Conservation (phyloP, 2,888 invertebrate genomes). For the Pseudolycoriella hygida region DNA sequence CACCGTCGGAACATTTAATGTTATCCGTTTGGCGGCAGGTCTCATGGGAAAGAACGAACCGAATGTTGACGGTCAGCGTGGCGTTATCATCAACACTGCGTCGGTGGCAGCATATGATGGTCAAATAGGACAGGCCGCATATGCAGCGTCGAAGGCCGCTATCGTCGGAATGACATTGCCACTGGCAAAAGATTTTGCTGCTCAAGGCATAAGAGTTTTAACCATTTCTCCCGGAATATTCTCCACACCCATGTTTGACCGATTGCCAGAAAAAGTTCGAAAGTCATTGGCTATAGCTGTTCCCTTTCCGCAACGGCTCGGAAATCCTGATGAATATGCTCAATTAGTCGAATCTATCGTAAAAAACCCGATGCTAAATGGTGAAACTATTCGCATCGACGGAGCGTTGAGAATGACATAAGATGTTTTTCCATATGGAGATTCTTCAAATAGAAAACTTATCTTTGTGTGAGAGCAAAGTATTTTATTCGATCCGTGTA, state of each 20-base stretch:
- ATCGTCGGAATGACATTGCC: constrained; percentile 92
- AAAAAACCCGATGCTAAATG: constrained; percentile 81
- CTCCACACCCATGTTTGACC: constrained; percentile 67
- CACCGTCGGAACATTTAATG: constrained; percentile 84
- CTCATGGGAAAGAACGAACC: constrained; percentile 71
- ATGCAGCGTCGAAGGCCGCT: constrained; percentile 84
- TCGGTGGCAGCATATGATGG: constrained; percentile 93
- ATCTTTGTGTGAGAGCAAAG: too few relatives aligned
- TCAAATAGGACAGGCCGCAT: constrained; percentile 88
- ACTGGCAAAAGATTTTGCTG: constrained; percentile 75
- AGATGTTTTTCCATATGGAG: not conserved
- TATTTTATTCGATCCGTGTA: too few relatives aligned
- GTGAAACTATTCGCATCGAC: constrained; percentile 76
- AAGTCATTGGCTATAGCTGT: constrained; percentile 59
- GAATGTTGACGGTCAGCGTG: constrained; percentile 68
- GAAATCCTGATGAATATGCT: constrained; percentile 75
- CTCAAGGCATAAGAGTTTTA: constrained; percentile 61
- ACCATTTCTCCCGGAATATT: constrained; percentile 72
- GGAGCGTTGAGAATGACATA: constrained; percentile 18
- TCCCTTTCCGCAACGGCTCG: constrained; percentile 72
- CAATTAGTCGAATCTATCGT: constrained; percentile 67
- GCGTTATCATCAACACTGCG: constrained; percentile 89
- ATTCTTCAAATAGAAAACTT: too few relatives aligned
- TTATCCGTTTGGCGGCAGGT: constrained; percentile 64
- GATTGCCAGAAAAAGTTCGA: constrained; percentile 74